Evolutionary conservation across 2,888 invertebrate genomes (phyloP).

Genomic region (Acrocera orbiculus): DNA sequence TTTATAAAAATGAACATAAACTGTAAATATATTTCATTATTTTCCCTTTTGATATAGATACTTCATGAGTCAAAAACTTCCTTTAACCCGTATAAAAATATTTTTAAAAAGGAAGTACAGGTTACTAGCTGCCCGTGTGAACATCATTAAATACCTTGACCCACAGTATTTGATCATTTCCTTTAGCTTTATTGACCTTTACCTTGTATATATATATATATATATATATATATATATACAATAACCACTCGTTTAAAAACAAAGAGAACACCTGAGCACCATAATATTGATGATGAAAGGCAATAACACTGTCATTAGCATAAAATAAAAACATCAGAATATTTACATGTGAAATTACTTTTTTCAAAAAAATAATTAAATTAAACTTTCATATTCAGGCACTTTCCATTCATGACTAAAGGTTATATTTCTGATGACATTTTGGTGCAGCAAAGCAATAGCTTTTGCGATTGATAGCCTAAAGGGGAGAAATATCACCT

Average conservation of each 20-base stretch:
- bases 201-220: too few species aligned
- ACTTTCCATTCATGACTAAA: not conserved
- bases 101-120: too few species aligned
- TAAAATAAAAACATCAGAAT: conserved; percentile 5
- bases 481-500: conserved; percentile 1
- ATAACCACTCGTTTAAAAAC: too few species aligned
- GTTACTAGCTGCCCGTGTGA: too few species aligned
- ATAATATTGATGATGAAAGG: too few species aligned
- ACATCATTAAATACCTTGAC: too few species aligned
- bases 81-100: not conserved
- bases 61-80: not conserved
- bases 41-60: not conserved
- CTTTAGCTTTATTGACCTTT: too few species aligned
- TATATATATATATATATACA: too few species aligned
- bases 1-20: too few species aligned
- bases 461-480: not conserved
- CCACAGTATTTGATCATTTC: too few species aligned
- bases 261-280: too few species aligned
- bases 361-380: conserved; percentile 7
- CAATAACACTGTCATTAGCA: conserved; percentile 5
- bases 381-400: conserved; percentile 2
- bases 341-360: conserved; percentile 6
- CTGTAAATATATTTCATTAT: not conserved
- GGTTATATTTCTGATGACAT: conserved; percentile 7
- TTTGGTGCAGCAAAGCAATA: conserved; percentile 4